Conservation (phyloP, 2,888 invertebrate species). For the Drosophila merina region DNA sequence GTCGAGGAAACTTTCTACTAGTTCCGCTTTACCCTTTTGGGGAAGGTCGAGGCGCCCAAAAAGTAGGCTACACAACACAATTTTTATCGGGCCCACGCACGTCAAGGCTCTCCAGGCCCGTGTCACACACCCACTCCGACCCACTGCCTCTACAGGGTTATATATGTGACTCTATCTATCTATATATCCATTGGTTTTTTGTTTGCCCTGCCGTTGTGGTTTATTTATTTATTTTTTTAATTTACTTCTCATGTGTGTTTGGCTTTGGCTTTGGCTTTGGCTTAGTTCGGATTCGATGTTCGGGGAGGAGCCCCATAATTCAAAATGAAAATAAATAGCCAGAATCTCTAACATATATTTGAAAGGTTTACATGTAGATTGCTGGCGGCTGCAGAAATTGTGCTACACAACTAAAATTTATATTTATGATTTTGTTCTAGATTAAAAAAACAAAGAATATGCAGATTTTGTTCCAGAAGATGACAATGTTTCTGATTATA, state of each 20-base stretch:
- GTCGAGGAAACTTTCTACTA: constrained; percentile 42
- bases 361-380: constrained; percentile 69
- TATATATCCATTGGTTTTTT: constrained; percentile 48
- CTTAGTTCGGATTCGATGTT: constrained; percentile 16
- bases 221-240: constrained; percentile 63
- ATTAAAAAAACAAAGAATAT: constrained; percentile 5
- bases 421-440: constrained; percentile 40
- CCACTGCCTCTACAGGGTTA: background rate
- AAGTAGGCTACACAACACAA: constrained; percentile 49
- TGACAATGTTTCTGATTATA: constrained; percentile 1
- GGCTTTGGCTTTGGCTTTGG: constrained; percentile 10
- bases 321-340: constrained; percentile 68
- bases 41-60: constrained; percentile 31
- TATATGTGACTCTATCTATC: constrained; percentile 32
- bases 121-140: constrained; percentile 30
- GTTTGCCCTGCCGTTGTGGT: constrained; percentile 37
- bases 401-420: constrained; percentile 51
- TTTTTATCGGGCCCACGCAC: constrained; percentile 65
- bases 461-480: constrained; percentile 6
- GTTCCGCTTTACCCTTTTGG: constrained; percentile 31
- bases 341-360: constrained; percentile 47
- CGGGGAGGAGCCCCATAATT: constrained; percentile 56
- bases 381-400: constrained; percentile 57
- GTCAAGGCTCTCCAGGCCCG: constrained; percentile 50
- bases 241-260: constrained; percentile 50